Conservation (phyloP, 2,797 vertebrate genomes). For the Pristis pectinata region DNA sequence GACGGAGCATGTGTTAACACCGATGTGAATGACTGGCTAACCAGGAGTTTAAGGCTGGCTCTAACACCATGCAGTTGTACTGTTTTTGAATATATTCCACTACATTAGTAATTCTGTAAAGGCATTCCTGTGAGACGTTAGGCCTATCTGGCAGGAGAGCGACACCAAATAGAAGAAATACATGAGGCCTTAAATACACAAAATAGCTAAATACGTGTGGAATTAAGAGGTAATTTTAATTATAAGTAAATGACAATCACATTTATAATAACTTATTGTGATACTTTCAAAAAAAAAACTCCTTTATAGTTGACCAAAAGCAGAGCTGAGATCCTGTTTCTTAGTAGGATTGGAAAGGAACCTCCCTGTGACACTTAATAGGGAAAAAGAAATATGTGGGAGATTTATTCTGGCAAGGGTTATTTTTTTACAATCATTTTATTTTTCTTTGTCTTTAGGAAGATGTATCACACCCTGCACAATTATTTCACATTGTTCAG, state of each 20-base stretch:
- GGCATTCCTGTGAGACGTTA: not conserved
- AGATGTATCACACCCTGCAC: not conserved
- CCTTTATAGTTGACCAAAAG: not conserved
- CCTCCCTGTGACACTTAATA: not conserved
- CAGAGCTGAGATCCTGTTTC: not conserved
- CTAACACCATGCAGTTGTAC: not conserved
- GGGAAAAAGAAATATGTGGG: not conserved
- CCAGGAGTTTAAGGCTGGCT: not conserved
- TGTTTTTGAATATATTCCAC: conserved; percentile 13
- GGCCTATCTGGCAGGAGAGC: not conserved
- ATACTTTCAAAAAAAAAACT: not conserved
- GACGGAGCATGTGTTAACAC: not conserved
- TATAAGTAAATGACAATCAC: conserved; percentile 7
- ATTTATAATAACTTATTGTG: not conserved
- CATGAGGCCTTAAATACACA: not conserved
- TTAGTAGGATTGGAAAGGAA: not conserved
- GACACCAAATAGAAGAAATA: not conserved
- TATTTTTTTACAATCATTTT: not conserved
- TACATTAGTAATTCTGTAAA: not conserved
- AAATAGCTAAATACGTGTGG: too few species aligned
- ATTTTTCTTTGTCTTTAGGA: not conserved
- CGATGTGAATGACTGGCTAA: not conserved
- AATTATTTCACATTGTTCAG: not conserved
- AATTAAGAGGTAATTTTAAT: not conserved
- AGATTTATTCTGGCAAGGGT: not conserved